phyloP scores from a whole-genome alignment of 2,113 vertebrate genomes.

The Malurus melanocephalus region DNA sequence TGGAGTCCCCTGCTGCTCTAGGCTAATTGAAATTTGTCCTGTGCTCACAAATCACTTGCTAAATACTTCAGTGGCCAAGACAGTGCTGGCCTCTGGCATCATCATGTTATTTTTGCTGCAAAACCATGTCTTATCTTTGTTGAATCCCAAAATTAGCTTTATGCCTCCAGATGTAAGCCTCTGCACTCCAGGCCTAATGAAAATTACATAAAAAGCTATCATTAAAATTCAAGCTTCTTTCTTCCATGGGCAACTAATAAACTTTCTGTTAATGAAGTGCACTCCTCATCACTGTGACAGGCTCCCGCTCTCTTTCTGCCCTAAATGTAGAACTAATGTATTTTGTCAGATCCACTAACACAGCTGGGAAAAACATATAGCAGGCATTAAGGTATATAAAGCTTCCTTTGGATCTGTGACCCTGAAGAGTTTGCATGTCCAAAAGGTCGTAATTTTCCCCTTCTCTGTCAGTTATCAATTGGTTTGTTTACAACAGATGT shows the following conservation, averaged over 20 bases:
- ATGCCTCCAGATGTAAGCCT: constrained; percentile 33
- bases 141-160: constrained; percentile 42
- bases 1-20: neutral
- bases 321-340: neutral
- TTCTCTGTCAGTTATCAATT: neutral
- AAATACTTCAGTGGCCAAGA: constrained; percentile 20
- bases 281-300: constrained; percentile 44
- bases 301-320: neutral
- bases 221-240: constrained; percentile 49
- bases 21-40: constrained; percentile 5
- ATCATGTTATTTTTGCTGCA: neutral
- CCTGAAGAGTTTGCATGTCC: neutral
- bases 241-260: constrained; percentile 60
- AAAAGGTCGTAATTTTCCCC: neutral
- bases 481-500: neutral
- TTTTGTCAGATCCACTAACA: neutral
- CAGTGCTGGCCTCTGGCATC: neutral
- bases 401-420: neutral
- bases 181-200: constrained; percentile 17
- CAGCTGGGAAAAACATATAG: neutral
- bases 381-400: neutral
- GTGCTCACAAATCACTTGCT: constrained; percentile 27
- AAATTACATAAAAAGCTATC: constrained; percentile 52
- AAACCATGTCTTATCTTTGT: neutral
- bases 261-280: constrained; percentile 45